Percentiles rank a stretch among this genome's conserved stretches.
phyloP scores from a whole-genome alignment of 2,113 vertebrate genomes.

The Rafetus swinhoei region DNA sequence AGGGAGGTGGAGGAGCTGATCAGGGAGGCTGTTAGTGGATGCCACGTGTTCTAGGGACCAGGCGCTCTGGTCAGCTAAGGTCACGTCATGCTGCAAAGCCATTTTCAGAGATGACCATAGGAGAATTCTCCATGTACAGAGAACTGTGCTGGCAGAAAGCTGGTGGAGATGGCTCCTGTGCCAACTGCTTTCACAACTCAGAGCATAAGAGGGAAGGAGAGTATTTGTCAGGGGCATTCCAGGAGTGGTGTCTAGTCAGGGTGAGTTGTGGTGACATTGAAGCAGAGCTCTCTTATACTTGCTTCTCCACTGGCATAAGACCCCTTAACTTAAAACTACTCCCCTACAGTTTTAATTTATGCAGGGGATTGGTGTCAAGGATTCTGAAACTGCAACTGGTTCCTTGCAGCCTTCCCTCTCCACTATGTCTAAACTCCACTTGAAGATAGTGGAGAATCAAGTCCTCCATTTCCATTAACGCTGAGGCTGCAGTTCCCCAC shows the following conservation, averaged over 20 bases:
- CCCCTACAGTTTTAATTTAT: background rate
- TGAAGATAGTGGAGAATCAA: background rate
- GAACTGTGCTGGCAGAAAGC: background rate
- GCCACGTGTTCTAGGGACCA: background rate
- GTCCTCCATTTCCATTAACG: slow-evolving; percentile 28
- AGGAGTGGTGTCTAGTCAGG: background rate
- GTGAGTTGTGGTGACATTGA: rapidly evolving
- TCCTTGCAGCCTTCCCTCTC: background rate
- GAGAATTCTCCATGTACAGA: background rate
- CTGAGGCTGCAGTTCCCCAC: slow-evolving; percentile 5
- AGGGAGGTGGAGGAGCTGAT: no score
- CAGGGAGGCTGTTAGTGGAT: no score
- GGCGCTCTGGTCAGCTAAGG: background rate
- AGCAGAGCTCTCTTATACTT: background rate
- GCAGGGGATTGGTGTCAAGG: background rate
- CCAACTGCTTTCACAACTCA: rapidly evolving
- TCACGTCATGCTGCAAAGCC: background rate
- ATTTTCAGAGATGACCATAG: background rate
- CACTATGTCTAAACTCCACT: background rate
- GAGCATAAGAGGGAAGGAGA: background rate
- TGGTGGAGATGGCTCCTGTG: background rate
- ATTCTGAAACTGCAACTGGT: background rate
- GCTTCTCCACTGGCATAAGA: background rate
- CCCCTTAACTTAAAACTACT: background rate
- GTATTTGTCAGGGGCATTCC: rapidly evolving